Conservation (phyloP, 2,888 invertebrate species). For the Nephrocerus scutellatus region DNA sequence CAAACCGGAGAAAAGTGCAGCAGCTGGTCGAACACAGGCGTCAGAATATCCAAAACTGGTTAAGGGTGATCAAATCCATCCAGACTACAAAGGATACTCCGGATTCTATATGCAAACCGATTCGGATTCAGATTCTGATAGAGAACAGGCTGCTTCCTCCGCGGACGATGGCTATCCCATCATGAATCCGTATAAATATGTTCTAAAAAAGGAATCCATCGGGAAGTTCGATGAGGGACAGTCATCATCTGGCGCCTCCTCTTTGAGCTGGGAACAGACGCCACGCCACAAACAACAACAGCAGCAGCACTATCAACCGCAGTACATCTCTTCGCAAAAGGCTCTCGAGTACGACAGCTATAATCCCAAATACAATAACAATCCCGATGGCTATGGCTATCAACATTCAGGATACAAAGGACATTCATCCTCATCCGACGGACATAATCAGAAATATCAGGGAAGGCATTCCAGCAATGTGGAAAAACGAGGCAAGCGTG, state of each 20-base stretch:
- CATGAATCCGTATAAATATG: constrained; percentile 40
- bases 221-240: constrained; percentile 33
- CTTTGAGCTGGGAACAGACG: constrained; percentile 29
- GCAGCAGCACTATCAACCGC: constrained; percentile 9
- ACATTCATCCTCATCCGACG: constrained; percentile 15
- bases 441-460: constrained; percentile 21
- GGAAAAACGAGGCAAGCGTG: constrained; percentile 40
- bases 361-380: constrained; percentile 45
- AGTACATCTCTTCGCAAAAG: constrained; percentile 17
- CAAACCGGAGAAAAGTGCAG: constrained; percentile 34
- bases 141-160: constrained; percentile 8
- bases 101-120: constrained; percentile 39
- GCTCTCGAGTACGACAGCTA: constrained; percentile 40
- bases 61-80: constrained; percentile 22
- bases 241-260: constrained; percentile 20
- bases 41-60: constrained; percentile 31
- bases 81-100: constrained; percentile 39
- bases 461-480: constrained; percentile 24
- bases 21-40: constrained; percentile 6
- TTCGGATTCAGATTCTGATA: constrained; percentile 20
- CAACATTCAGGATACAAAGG: constrained; percentile 41
- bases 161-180: constrained; percentile 36
- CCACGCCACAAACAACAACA: constrained; percentile 22
- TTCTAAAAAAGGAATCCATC: constrained; percentile 38
- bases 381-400: constrained; percentile 46